Evolutionary conservation across 2,797 vertebrate species (phyloP), one percentile per base, ranked within the genome.

Genomic region (Choloepus didactylus): DNA sequence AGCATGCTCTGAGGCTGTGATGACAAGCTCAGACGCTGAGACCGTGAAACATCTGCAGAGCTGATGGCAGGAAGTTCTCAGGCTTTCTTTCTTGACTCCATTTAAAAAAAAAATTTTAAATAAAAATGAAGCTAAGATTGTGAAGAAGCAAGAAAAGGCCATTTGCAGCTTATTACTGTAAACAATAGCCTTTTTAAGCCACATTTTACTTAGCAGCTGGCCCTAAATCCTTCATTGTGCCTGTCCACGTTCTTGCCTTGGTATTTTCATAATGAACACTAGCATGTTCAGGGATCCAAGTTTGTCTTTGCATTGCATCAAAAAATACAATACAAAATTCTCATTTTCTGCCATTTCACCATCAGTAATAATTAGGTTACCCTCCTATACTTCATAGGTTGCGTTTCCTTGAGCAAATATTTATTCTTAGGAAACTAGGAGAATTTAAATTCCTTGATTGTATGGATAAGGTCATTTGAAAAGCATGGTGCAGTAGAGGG

Each of bases 321-420:
- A 93, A 93, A 93, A 97, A 93, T 89, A 83, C 93, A 97, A 97
- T 92, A 41, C 97, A 97, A 95, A 79, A 44, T 84, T 94, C 97
- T 96, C 27, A 95, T 85, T 87, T 96, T 70, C 87, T 97, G 95
- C 73, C 66, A 93, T 98, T 97, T 98, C 93, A 93, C 75, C 94
- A 86, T 97, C 95, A 97, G 44, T 97, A 96, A 92, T 95, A 95
- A 96, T 97, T 97, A 93, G 91, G 23, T 49, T 95, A 81, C 25
- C n/a, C 95, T 87, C 67, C 89, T 93, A 25, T 81, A 29, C 9
- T 5, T 62, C 29, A 96, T 79, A 85, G 19, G 87, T 95, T 95
- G 70, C 89, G 96, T 92, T 41, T 75, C 31, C 69, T 25, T 51
- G 66, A 93, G 60, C 89, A 94, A 96, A 97, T 64, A 64, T 27